These are phyloP conservation scores for Parnassius apollo DNA, from an alignment of 2,888 invertebrate species.

Conservation along the genomic window DNA sequence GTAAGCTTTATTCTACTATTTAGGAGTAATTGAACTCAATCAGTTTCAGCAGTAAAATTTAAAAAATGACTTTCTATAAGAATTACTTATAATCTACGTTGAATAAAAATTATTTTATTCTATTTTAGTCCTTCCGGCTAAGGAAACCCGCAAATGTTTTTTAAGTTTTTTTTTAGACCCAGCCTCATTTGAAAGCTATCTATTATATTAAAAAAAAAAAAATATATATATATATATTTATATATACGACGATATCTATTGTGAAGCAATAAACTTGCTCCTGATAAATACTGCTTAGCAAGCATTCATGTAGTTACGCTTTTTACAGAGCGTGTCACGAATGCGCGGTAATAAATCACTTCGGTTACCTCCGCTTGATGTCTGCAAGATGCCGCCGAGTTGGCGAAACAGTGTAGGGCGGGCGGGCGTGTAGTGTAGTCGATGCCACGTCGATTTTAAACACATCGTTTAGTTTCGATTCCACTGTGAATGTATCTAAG, in stretches of 20 bases:
- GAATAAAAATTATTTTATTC: too few species aligned
- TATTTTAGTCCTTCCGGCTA: too few species aligned
- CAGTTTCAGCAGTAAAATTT: too few species aligned
- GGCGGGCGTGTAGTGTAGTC: constrained; percentile 56
- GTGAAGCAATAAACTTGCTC: constrained; percentile 11
- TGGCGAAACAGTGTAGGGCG: constrained; percentile 57
- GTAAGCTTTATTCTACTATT: too few species aligned
- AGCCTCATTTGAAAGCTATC: too few species aligned
- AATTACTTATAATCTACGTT: too few species aligned
- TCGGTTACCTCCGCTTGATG: constrained; percentile 49
- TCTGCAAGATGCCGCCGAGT: constrained; percentile 32
- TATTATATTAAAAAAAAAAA: neutral
- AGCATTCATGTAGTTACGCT: constrained; percentile 54
- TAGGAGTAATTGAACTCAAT: too few species aligned
- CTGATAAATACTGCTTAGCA: constrained; percentile 43
- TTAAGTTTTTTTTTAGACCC: too few species aligned
- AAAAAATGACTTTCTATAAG: too few species aligned
- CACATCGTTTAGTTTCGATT: neutral
- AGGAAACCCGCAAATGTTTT: too few species aligned
- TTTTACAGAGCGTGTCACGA: constrained; percentile 64
- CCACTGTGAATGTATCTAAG: neutral
- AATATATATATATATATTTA: neutral
- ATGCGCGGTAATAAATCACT: constrained; percentile 63
- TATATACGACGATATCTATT: too few species aligned
- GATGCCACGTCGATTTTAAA: constrained; percentile 27